Evolutionary conservation across 2,113 vertebrate genomes (phyloP), one percentile per base, ranked within the genome.

Genomic region (Trematomus loennbergii): DNA sequence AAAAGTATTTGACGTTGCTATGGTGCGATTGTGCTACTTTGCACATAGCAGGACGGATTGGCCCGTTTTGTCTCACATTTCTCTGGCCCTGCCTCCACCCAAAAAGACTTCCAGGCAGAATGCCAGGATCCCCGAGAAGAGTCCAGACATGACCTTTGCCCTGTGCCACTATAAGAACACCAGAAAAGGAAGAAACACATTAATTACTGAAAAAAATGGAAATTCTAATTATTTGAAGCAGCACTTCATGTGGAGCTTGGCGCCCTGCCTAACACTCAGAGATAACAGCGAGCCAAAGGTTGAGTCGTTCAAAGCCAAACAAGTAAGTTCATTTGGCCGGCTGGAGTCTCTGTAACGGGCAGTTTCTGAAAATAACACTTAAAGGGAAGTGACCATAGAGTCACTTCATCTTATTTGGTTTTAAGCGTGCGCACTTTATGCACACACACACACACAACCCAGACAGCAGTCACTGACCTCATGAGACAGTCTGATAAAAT

Each of bases 401-500:
- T 82, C 75, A 71, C 46, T 74, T 88, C 83, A 59, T 81, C 57
- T 73, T 57, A 12, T 60, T 81, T 86, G 18, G 52, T 67, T 69
- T 72, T 78, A 79, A 75, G 53, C 49, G 67, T 22, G 17, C 1
- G 2, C n/a, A 70, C 25, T 63, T 71, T 60, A 85, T 84, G 75
- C 68, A n/a, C 60, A 61, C 45, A 84, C 80, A 86, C 29, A 17
- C 29, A 18, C 36, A 40, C 36, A 40, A 40, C 36, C 36, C 36
- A 40, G 64, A 16, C 75, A 36, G 7, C 73, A 78, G 59, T 70
- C 77, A 64, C 49, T 80, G 82, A 84, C 83, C 87, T 78, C 77
- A 87, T 87, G 68, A 87, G 78, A 83, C 60, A 9, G 76, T 50
- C 79, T 69, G 75, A 88, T 85, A 82, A 81, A 81, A 64, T 55